A percentile compares a stretch with the other conserved stretches of the same genome.
phyloP scores from a whole-genome alignment of 1,140 invertebrate species.

The Brachionus koreanus region DNA sequence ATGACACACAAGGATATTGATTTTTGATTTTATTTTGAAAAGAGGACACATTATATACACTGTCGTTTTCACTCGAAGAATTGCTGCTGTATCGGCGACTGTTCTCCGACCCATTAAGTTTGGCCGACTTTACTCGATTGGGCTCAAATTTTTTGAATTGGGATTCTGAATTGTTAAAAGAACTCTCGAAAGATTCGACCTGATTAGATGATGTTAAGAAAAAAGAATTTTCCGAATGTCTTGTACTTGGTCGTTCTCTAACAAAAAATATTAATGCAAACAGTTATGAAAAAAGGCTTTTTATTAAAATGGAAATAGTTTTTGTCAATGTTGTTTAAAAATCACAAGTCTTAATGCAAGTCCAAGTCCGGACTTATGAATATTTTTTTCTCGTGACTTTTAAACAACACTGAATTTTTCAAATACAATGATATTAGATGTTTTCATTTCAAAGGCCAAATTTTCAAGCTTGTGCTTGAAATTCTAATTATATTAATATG shows the following conservation, averaged over 20 bases:
- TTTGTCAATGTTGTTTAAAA: too few species aligned
- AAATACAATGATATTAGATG: too few species aligned
- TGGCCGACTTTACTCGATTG: not conserved
- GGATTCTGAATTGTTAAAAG: not conserved
- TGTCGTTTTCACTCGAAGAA: conserved; percentile 12
- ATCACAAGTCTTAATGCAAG: too few species aligned
- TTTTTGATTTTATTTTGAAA: conserved; percentile 1
- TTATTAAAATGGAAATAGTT: not conserved
- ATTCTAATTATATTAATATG: too few species aligned
- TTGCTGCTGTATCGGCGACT: not conserved
- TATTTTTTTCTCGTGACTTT: too few species aligned
- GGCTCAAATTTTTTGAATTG: not conserved
- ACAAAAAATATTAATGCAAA: not conserved
- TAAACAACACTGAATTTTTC: too few species aligned
- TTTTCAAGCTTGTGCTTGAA: too few species aligned
- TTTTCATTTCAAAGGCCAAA: too few species aligned
- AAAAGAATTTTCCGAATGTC: conserved; percentile 4
- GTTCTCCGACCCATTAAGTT: not conserved
- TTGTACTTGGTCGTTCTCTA: not conserved
- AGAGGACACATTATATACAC: conserved; percentile 21
- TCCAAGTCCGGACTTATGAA: too few species aligned
- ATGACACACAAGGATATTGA: not conserved
- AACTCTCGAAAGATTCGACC: not conserved
- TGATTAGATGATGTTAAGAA: conserved; percentile 28
- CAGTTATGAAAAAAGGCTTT: not conserved